Base-by-base conservation (phyloP, 1,140 invertebrate genomes). In the Sinonovacula constricta region DNA sequence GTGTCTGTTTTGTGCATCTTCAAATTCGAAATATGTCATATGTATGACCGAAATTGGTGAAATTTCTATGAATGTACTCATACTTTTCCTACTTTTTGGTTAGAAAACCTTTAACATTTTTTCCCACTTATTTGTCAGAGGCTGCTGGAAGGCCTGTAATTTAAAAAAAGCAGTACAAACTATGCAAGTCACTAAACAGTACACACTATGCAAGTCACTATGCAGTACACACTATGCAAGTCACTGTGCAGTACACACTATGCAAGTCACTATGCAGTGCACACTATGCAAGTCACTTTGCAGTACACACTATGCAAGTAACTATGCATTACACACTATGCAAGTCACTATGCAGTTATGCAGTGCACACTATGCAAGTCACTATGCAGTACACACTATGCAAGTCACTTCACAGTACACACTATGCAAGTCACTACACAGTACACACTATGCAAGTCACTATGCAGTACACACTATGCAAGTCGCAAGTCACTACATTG, bases 361-460 rank as follows among this genome's bases (percentile, higher is more conserved):
- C 2, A 53, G 18, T 53, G n/a, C 26, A 53, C 26, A n/a, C 51
- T 53, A 53, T 53, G 51, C 51, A 53, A 53, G 51, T n/a, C 51
- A 53, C 18, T 53, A 63, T n/a, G 30, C 60, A 63, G 60, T 31
- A 63, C 60, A 63, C 31, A 63, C 60, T 63, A 63, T 36, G 60
- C 60, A 63, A 63, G 60, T 63, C 31, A 63, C 10, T 63, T n/a
- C n/a, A n/a, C n/a, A n/a, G n/a, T n/a, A n/a, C n/a, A n/a, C n/a
- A n/a, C n/a, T n/a, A n/a, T n/a, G 60, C 60, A 31, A 63, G 60
- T 63, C 60, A 63, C 60, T 63, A 31, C 30, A 31, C 60, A 63
- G 60, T 63, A 63, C 60, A 63, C 26, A 63, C 60, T 63, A 63
- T 36, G 60, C 31, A 63, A 63, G 60, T n/a, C n/a, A n/a, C n/a